Conservation (phyloP, 2,113 vertebrate species). For the Silurus asotus region DNA sequence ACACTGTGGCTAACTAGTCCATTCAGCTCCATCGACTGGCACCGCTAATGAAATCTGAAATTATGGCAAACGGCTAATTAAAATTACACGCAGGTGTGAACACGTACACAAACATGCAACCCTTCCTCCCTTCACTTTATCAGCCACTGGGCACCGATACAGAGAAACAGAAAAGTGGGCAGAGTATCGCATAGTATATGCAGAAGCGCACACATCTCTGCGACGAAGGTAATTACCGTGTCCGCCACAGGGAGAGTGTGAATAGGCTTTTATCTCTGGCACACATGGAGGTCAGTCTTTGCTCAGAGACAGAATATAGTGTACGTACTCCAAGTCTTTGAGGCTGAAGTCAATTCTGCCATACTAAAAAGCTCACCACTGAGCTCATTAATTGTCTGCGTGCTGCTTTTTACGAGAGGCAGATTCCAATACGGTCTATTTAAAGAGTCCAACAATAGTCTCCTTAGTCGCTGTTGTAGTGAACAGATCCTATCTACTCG, state of each 20-base stretch:
- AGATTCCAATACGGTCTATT: slow-evolving; percentile 3
- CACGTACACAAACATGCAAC: slow-evolving; percentile 27
- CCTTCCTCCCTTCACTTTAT: background rate
- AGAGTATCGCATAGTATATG: slow-evolving; percentile 27
- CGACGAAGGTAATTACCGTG: slow-evolving; percentile 41
- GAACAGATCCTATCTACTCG: slow-evolving; percentile 8
- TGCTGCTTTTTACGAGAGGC: slow-evolving; percentile 15
- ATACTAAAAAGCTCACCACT: slow-evolving; percentile 28
- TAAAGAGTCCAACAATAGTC: slow-evolving; percentile 3
- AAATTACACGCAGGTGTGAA: slow-evolving; percentile 43
- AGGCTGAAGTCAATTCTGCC: slow-evolving; percentile 10
- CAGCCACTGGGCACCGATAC: slow-evolving; percentile 15
- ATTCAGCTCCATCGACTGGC: slow-evolving; percentile 18
- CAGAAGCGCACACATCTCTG: slow-evolving; percentile 5
- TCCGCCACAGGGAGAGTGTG: slow-evolving; percentile 35
- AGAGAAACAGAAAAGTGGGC: slow-evolving; percentile 31
- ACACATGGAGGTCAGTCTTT: slow-evolving; percentile 42
- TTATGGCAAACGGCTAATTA: slow-evolving; percentile 37
- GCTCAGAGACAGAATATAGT: slow-evolving; percentile 23
- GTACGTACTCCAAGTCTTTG: slow-evolving; percentile 21
- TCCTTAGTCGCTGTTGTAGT: background rate
- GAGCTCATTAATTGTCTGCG: slow-evolving; percentile 18
- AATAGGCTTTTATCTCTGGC: slow-evolving; percentile 43
- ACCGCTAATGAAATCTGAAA: slow-evolving; percentile 38
- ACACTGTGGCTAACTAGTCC: slow-evolving; percentile 30